These are phyloP conservation scores for Apis laboriosa DNA, from an alignment of 1,140 invertebrate genomes.

Conservation along the genomic window DNA sequence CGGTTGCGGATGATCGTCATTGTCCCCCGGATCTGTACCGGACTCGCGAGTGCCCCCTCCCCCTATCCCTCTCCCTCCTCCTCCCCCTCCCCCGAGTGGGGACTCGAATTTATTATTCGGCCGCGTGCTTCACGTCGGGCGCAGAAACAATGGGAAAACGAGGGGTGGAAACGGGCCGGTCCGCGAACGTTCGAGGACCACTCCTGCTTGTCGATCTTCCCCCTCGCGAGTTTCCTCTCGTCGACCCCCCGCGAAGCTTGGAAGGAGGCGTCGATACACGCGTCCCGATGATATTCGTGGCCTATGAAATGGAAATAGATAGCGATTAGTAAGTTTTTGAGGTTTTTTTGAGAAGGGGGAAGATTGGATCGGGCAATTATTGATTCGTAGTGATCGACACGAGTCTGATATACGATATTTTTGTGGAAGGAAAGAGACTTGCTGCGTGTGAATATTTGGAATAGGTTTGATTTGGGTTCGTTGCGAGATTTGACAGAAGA, in stretches of 20 bases:
- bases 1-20: conserved; percentile 40
- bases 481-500: too few species aligned
- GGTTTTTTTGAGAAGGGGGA: too few species aligned
- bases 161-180: conserved; percentile 48
- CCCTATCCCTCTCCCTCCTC: neutral
- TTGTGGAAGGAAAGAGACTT: too few species aligned
- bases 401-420: too few species aligned
- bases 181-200: conserved; percentile 54
- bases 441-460: too few species aligned
- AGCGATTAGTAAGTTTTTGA: too few species aligned
- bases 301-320: too few species aligned
- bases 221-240: too few species aligned
- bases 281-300: conserved; percentile 25
- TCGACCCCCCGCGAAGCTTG: neutral
- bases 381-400: too few species aligned
- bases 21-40: conserved; percentile 34
- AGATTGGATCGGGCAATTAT: too few species aligned
- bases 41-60: conserved; percentile 14
- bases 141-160: conserved; percentile 69
- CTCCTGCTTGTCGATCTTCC: conserved; percentile 62
- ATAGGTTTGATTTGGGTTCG: too few species aligned
- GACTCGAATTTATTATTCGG: conserved; percentile 66
- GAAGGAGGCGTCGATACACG: neutral
- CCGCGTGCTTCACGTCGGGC: conserved; percentile 63
- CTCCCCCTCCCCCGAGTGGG: neutral